phyloP scores from a whole-genome alignment of 2,888 invertebrate species.

The Drosophila maculinotata region DNA sequence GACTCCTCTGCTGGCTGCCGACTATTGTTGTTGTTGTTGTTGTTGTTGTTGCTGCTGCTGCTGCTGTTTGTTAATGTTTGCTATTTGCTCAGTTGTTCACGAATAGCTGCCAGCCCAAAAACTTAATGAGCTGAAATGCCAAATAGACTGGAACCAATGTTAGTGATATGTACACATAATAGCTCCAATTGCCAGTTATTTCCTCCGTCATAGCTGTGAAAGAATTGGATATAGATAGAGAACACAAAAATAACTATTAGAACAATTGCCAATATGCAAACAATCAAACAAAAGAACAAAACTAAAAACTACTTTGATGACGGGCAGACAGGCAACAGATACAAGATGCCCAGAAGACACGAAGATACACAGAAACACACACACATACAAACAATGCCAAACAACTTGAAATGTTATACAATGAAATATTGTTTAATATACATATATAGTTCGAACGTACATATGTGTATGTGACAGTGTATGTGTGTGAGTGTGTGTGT shows the following conservation, averaged over 20 bases:
- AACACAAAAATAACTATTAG: slow-evolving; percentile 33
- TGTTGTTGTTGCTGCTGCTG: slow-evolving; percentile 1
- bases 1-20: slow-evolving; percentile 19
- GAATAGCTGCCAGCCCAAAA: slow-evolving; percentile 85
- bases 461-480: slow-evolving; percentile 11
- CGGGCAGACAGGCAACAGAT: slow-evolving; percentile 25
- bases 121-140: slow-evolving; percentile 84
- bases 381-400: slow-evolving; percentile 37
- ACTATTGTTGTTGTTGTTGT: neutral
- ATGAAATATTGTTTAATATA: slow-evolving; percentile 26
- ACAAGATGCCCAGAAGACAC: slow-evolving; percentile 9
- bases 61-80: slow-evolving; percentile 10
- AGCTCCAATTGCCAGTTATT: slow-evolving; percentile 84
- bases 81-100: slow-evolving; percentile 84
- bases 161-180: slow-evolving; percentile 83
- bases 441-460: neutral
- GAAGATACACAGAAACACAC: too few relatives aligned
- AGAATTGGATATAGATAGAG: slow-evolving; percentile 22
- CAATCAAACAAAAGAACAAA: slow-evolving; percentile 12
- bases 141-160: slow-evolving; percentile 85
- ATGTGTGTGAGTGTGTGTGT: slow-evolving; percentile 22
- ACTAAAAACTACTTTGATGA: slow-evolving; percentile 20
- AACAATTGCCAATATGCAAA: slow-evolving; percentile 53
- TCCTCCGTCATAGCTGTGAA: slow-evolving; percentile 84
- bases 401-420: slow-evolving; percentile 26